A percentile compares a stretch with the other conserved stretches of the same genome.
Evolutionary conservation across 2,888 invertebrate genomes (phyloP).

Genomic region (Chrysolina haemoptera): DNA sequence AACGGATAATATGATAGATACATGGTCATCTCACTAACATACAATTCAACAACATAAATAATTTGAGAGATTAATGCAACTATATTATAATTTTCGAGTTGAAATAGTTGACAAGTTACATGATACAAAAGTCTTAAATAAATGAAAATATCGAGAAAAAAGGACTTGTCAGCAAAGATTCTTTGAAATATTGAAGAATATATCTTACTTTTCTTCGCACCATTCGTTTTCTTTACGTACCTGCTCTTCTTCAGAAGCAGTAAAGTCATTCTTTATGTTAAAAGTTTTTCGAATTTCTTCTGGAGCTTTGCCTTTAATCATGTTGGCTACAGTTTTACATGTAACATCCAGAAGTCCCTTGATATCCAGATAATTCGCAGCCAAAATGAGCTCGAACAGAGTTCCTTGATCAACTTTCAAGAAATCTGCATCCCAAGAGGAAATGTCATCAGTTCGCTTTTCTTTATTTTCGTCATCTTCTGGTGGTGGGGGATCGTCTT

Average conservation of each 20-base stretch:
- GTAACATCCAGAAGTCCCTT: slow-evolving; percentile 96
- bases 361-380: slow-evolving; percentile 97
- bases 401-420: slow-evolving; percentile 98
- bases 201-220: slow-evolving; percentile 88
- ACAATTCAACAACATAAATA: no score
- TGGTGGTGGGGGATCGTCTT: slow-evolving; percentile 95
- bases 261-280: slow-evolving; percentile 97
- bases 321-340: slow-evolving; percentile 98
- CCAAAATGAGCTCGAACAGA: slow-evolving; percentile 95
- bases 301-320: slow-evolving; percentile 99
- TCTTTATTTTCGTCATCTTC: slow-evolving; percentile 98
- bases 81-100: not conserved
- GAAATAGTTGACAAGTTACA: not conserved
- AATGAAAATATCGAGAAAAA: not conserved
- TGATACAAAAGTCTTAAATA: not conserved
- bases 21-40: not conserved
- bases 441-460: slow-evolving; percentile 98
- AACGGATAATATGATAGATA: not conserved
- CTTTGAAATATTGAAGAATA: not conserved
- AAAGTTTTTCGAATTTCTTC: slow-evolving; percentile 98
- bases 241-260: slow-evolving; percentile 97
- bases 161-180: not conserved
- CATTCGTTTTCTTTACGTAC: slow-evolving; percentile 97
- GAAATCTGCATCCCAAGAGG: slow-evolving; percentile 99
- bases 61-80: not conserved